These are phyloP conservation scores for Oscheius sp. DNA, from an alignment of 2,888 invertebrate species.

Conservation along the genomic window DNA sequence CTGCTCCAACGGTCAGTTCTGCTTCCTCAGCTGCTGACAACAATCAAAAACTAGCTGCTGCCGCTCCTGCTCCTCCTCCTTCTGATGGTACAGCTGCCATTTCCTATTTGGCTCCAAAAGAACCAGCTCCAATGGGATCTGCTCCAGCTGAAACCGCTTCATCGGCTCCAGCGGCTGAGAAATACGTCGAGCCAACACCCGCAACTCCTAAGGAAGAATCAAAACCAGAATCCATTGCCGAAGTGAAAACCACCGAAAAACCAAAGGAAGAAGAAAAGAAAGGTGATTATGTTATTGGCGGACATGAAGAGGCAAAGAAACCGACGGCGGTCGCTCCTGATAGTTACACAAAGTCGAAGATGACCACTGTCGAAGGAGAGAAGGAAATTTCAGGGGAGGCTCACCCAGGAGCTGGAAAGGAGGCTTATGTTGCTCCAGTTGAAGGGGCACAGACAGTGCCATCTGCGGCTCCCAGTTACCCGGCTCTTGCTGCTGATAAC, in stretches of 20 bases:
- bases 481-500: not conserved
- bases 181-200: not conserved
- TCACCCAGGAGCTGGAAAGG: constrained; percentile 17
- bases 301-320: constrained; percentile 1
- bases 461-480: not conserved
- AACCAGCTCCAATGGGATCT: not conserved
- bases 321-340: too few species aligned
- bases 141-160: not conserved
- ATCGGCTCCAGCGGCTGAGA: not conserved
- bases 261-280: constrained; percentile 5
- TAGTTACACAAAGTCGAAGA: not conserved
- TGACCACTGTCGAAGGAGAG: not conserved
- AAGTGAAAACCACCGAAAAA: constrained; percentile 2
- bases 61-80: not conserved
- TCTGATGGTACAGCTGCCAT: not conserved
- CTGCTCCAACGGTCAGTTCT: not conserved
- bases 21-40: not conserved
- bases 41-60: not conserved
- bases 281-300: constrained; percentile 17
- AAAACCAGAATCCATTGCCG: not conserved
- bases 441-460: not conserved
- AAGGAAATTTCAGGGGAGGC: constrained; percentile 16
- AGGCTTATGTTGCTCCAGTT: not conserved
- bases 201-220: not conserved
- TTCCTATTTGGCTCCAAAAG: not conserved